Base-by-base conservation (phyloP, 1,140 invertebrate species). In the Cydia fagiglandana region DNA sequence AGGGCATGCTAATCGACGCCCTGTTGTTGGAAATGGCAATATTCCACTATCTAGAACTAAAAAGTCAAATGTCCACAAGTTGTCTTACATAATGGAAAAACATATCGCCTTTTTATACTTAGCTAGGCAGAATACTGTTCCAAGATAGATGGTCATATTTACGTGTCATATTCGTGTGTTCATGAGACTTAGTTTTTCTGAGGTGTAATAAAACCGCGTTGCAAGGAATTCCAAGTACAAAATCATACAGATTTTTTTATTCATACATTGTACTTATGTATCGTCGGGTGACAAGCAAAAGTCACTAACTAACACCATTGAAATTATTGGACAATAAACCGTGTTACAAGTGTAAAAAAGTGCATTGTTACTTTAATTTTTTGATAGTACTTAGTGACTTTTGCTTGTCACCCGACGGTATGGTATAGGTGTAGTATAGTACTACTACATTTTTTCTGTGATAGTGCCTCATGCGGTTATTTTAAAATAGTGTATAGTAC, bases 1-100 rank as follows among this genome's bases (percentile, higher is more conserved):
- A 70, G 30, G 2, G 66, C 66, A 45, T 70, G 66, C 66, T 70
- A 38, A 70, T 38, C 17, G n/a, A 70, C 66, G 15, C 66, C 30
- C 34, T n/a, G n/a, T 70, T 70, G 66, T 70, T 68, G 64, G 64
- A 68, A 68, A 38, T n/a, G 64, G 30, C 56, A 61, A 61, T 61
- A 24, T 61, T 61, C 1, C 20, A 24, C 20, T 24, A 24, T 61
- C 56, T 24, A 61, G 56, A 24, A 9, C 9, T n/a, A 24, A 61
- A 24, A 61, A 10, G 56, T 61, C 56, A 7, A 24, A 61, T 24
- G 9, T 61, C 17, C 1, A 61, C 9, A 24, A 4, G 6, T 47
- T 47, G 15, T 47, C 12, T 15, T 47, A 47, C 13, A 47, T 10
- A 20, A 12, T 61, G 56, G 9, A 2, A 20, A 10, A 2, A 61